phyloP scores from a whole-genome alignment of 2,888 invertebrate genomes.

The Harpagoxenus sublaevis region DNA sequence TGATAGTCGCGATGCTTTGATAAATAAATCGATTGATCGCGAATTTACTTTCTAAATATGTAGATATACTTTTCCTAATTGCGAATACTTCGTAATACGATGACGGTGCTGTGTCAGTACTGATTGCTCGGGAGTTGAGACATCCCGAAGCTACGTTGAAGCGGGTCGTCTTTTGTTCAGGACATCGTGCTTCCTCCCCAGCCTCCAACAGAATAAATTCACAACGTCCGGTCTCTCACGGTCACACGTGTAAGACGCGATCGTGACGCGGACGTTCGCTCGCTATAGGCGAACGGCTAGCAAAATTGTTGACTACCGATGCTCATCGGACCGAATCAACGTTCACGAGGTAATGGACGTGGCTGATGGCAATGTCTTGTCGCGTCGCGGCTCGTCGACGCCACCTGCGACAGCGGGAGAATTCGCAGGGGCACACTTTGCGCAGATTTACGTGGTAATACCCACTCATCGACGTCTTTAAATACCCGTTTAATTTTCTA shows the following conservation, averaged over 20 bases:
- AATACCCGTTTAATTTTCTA: conserved; percentile 25
- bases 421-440: conserved; percentile 41
- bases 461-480: conserved; percentile 19
- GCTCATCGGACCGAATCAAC: conserved; percentile 70
- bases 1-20: background rate
- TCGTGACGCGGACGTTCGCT: conserved; percentile 60
- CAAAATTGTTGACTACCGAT: conserved; percentile 66
- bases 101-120: background rate
- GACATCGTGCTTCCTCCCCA: conserved; percentile 54
- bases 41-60: background rate
- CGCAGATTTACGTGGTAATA: conserved; percentile 76
- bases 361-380: conserved; percentile 85
- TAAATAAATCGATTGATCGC: background rate
- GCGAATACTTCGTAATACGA: background rate
- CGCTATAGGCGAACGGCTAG: conserved; percentile 52
- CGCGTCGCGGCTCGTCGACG: conserved; percentile 84
- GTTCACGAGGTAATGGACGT: conserved; percentile 82
- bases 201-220: conserved; percentile 59
- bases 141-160: conserved; percentile 21
- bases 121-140: conserved; percentile 16
- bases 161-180: conserved; percentile 48
- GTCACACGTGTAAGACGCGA: conserved; percentile 67
- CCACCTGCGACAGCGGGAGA: conserved; percentile 81
- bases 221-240: conserved; percentile 72
- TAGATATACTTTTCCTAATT: background rate